Base-by-base conservation (phyloP, 2,113 vertebrate genomes). In the Cochlearius cochlearius region DNA sequence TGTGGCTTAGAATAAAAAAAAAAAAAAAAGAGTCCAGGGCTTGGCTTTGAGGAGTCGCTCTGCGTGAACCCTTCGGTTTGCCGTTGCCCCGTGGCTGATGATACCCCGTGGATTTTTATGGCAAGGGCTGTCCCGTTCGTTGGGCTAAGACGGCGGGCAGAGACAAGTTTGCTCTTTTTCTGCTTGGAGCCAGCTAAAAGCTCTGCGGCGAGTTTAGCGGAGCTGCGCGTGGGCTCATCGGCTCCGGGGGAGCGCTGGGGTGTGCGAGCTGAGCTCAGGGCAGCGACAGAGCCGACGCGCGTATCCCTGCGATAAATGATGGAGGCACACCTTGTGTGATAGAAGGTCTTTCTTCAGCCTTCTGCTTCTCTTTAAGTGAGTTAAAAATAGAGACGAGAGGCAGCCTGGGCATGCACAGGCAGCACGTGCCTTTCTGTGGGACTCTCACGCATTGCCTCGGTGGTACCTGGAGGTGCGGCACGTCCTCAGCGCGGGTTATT, bases 261-360 rank as follows among this genome's bases (percentile, higher is more conserved):
- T 12, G 30, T 14, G n/a, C 7, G 58, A 34, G 49, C 75, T 36
- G 49, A 71, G 43, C 74, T 38, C 9, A 2, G 49, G 41, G 60
- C 66, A 74, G 72, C 55, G 73, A 22, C 45, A 32, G 58, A 68
- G 45, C 15, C 45, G 62, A 36, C 43, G 10, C 16, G 10, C 1
- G 0, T n/a, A 38, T 69, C 60, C 47, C 43, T 49, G 50, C 0
- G 1, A 8, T 10, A 41, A 18, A 7, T 0, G 3, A 6, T 11
- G 45, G 55, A 50, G 50, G 20, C 45, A 36, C 47, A 27, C 50
- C n/a, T 50, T 25, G 47, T 41, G 64, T 49, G 68, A 20, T 1
- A 36, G 50, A 19, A 95, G 13, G 67, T 73, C 36, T 13, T 75
- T 50, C n/a, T 53, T 52, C 59, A 80, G 52, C 53, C 34, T 36